These are phyloP conservation scores for Prunella strophiata DNA, from an alignment of 2,797 vertebrate species.

Conservation along the genomic window DNA sequence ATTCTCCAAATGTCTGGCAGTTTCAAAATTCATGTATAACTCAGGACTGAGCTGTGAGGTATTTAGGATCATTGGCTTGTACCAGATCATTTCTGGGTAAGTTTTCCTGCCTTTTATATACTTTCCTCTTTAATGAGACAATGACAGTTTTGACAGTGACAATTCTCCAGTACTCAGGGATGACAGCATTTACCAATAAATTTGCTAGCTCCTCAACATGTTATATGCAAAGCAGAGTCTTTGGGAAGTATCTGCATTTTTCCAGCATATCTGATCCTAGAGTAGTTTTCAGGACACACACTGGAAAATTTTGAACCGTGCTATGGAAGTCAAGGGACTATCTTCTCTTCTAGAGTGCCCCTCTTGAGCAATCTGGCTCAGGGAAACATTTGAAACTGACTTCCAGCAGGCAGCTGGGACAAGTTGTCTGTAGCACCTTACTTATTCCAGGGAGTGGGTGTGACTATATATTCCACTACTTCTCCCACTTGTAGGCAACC, in stretches of 20 bases:
- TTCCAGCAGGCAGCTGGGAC: not conserved
- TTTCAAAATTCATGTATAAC: not conserved
- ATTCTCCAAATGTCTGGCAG: not conserved
- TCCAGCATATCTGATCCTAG: not conserved
- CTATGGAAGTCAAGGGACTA: not conserved
- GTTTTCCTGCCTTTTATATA: not conserved
- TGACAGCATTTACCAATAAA: not conserved
- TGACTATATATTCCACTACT: not conserved
- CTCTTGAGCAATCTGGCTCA: not conserved
- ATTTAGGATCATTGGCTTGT: not conserved
- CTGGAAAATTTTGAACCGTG: not conserved
- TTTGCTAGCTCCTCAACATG: accelerated
- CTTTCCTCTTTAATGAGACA: not conserved
- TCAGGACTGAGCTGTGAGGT: not conserved
- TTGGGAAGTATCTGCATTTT: not conserved
- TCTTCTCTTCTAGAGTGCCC: not conserved
- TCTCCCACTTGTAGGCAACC: not conserved
- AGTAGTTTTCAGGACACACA: not conserved
- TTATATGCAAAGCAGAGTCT: not conserved
- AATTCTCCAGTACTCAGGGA: not conserved
- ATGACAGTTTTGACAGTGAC: not conserved
- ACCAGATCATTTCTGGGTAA: not conserved
- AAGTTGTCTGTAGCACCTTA: not conserved
- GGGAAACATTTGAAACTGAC: not conserved
- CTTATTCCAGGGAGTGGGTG: not conserved